phyloP scores from a whole-genome alignment of 2,888 invertebrate species.

The Chrysodeixis includens region DNA sequence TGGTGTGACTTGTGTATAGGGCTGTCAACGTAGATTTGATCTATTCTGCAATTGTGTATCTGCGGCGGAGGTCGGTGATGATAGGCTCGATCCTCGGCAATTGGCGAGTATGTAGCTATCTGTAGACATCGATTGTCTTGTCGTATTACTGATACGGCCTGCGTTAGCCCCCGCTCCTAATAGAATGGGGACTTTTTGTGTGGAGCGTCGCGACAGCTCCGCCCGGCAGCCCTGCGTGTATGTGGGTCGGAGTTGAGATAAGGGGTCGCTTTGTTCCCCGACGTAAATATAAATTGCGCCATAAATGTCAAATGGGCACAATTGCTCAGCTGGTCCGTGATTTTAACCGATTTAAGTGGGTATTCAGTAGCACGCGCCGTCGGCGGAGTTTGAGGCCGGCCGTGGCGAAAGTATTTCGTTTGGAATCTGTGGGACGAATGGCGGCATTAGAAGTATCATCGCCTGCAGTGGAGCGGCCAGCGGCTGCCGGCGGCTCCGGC shows the following conservation, averaged over 20 bases:
- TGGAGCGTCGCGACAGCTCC: slow-evolving; percentile 29
- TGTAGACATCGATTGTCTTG: slow-evolving; percentile 34
- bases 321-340: slow-evolving; percentile 70
- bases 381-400: slow-evolving; percentile 28
- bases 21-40: slow-evolving; percentile 29
- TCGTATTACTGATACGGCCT: slow-evolving; percentile 41
- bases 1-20: slow-evolving; percentile 45
- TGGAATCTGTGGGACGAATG: slow-evolving; percentile 28
- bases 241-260: slow-evolving; percentile 63
- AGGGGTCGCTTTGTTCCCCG: slow-evolving; percentile 66
- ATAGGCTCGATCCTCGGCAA: slow-evolving; percentile 18
- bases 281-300: slow-evolving; percentile 80
- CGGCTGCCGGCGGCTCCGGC: neutral
- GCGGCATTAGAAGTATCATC: slow-evolving; percentile 40
- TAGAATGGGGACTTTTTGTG: slow-evolving; percentile 43
- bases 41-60: slow-evolving; percentile 26
- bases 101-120: slow-evolving; percentile 10
- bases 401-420: slow-evolving; percentile 35
- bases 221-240: slow-evolving; percentile 51
- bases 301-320: slow-evolving; percentile 82
- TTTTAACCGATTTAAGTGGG: slow-evolving; percentile 63
- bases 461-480: slow-evolving; percentile 29
- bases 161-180: slow-evolving; percentile 38
- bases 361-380: slow-evolving; percentile 17
- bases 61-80: slow-evolving; percentile 6